Evolutionary conservation across 2,888 invertebrate species (phyloP), one percentile per base, ranked within the genome.

Genomic region (Clistopyga incitator): DNA sequence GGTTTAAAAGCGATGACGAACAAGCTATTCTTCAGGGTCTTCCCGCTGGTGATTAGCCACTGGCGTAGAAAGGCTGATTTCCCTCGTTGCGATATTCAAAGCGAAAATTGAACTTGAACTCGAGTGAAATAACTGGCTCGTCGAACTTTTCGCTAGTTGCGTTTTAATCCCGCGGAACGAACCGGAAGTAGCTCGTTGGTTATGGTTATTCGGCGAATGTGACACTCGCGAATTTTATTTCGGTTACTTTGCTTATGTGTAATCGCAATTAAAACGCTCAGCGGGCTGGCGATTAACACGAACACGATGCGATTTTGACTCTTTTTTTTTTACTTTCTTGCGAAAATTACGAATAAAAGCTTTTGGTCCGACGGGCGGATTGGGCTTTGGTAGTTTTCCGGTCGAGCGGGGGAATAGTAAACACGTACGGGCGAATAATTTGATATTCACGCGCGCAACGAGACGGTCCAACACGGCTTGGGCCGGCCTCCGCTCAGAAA

Each of bases 401-500:
- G 23, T 45, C n/a, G 47, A 67, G 67, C 67, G 67, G 67, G 18
- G 6, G 34, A n/a, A 38, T n/a, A n/a, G n/a, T n/a, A 18, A 10
- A 38, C 38, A 38, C 38, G 64, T 20, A 64, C 64, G 42, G 54
- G 56, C 72, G 81, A 71, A 81, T 50, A 34, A 38, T 38, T 38
- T 6, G 34, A 64, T 50, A 88, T 80, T 84, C 79, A 84, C 88
- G 77, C 76, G 67, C 74, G 81, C 82, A 70, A 81, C 79, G 77
- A 88, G 91, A 92, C 92, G 92, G 92, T 90, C 92, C 91, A 90
- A 91, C 90, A 88, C 85, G 85, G 86, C 85, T 88, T 87, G 88
- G 88, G 91, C 92, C 92, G 85, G 88, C 92, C 90, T 89, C 89
- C 91, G 92, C 92, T 93, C 92, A 93, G 91, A 92, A 91, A 92